Conservation (phyloP, 2,113 vertebrate species). For the Cheirogaleus medius region DNA sequence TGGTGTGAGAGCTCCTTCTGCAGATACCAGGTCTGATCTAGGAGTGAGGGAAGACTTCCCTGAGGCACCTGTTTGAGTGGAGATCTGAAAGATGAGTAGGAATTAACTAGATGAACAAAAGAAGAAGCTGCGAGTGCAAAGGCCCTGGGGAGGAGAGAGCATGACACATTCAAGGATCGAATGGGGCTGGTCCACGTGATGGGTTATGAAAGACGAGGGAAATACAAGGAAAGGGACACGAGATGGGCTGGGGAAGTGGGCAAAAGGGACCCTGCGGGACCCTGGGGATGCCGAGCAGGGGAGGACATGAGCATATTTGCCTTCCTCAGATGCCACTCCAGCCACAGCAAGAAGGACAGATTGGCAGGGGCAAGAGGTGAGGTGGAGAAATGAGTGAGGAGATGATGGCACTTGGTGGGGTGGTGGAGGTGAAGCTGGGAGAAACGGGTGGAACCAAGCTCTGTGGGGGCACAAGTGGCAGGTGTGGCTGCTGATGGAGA, state of each 20-base stretch:
- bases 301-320: background rate
- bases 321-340: background rate
- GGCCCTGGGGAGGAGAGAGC: background rate
- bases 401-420: background rate
- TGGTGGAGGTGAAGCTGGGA: background rate
- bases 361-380: background rate
- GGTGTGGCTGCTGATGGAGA: background rate
- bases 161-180: fast-evolving
- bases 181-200: background rate
- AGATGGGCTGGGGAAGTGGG: background rate
- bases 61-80: background rate
- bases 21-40: background rate
- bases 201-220: background rate
- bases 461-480: background rate
- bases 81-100: background rate
- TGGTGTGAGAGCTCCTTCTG: fast-evolving
- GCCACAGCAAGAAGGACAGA: background rate
- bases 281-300: background rate
- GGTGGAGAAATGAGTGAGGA: background rate
- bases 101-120: background rate
- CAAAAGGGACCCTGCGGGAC: background rate
- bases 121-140: background rate
- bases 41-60: background rate
- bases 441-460: background rate
- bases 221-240: background rate